These are phyloP conservation scores for Gymnoscopelus microlampas DNA, from an alignment of 2,797 vertebrate genomes.

Conservation along the genomic window DNA sequence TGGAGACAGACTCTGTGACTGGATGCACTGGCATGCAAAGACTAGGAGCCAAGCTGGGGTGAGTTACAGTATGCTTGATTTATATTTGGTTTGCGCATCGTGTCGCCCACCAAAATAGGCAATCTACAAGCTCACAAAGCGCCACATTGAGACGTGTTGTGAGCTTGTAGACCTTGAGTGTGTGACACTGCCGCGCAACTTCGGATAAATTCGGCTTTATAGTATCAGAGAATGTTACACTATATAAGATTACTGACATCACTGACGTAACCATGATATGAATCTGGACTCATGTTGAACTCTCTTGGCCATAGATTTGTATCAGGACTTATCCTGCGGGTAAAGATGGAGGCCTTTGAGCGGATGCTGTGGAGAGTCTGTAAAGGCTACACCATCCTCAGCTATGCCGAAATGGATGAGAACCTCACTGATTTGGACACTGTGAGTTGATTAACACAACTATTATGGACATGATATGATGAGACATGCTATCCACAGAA, in stretches of 20 bases:
- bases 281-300: background rate
- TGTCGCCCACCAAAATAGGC: no score
- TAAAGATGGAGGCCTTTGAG: slow-evolving; percentile 95
- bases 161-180: background rate
- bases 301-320: slow-evolving; percentile 84
- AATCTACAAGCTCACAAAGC: background rate
- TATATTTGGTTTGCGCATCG: no score
- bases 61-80: slow-evolving; percentile 51
- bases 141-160: background rate
- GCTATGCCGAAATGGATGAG: slow-evolving; percentile 90
- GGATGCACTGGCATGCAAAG: slow-evolving; percentile 93
- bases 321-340: slow-evolving; percentile 91
- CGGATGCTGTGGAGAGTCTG: slow-evolving; percentile 96
- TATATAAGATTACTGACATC: no score
- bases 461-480: background rate
- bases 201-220: no score
- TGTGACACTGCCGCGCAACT: background rate
- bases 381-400: slow-evolving; percentile 95
- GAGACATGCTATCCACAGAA: background rate
- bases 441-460: slow-evolving; percentile 77
- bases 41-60: slow-evolving; percentile 95
- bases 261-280: background rate
- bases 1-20: slow-evolving; percentile 88
- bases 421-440: slow-evolving; percentile 90
- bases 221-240: no score